Evolutionary conservation across 2,113 vertebrate genomes (phyloP), one percentile per base, ranked within the genome.

Genomic region (Sinocyclocheilus rhinocerous): DNA sequence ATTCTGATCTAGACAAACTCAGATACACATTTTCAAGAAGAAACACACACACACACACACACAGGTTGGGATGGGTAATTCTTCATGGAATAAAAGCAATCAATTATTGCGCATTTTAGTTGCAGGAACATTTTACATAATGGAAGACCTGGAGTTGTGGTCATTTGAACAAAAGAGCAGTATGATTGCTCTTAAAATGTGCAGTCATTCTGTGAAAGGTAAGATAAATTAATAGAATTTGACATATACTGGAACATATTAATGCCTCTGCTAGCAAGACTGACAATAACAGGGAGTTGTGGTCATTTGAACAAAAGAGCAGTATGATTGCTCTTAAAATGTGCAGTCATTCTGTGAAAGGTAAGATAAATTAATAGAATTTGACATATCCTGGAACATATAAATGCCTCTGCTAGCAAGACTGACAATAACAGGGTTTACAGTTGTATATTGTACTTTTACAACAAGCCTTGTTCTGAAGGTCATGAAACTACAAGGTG

Each of bases 1-100:
- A 15, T 65, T 24, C 75, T 24, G 29, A 52, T 84, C 26, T 81
- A 52, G 57, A 61, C 50, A 61, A 65, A 76, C 76, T 79, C 70
- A 73, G 73, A 73, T 69, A 83, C 29, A 75, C 65, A 29, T 16
- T 48, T 42, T 85, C 77, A 76, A 70, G 63, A 59, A 86, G 57
- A 88, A 57, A 67, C 65, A 33, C 26, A 20, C 65, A 33, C 26
- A 20, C 42, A 42, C 48, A 67, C 73, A 45, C 22, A 20, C 50
- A 69, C 67, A 33, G 22, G 20, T 36, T 57, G 48, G 52, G 48
- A 72, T 59, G 8, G 20, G 18, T 42, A 26, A 69, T 20, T 78
- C 15, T 50, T 52, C 13, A 6, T 84, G 61, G 33, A 77, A 52
- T 55, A 13, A 81, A 81, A 18, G 78, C 4, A 65, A 45, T 26